Percentiles rank a stretch among this genome's conserved stretches.
These are phyloP conservation scores for Molorchus minor DNA, from an alignment of 2,888 invertebrate species.

Conservation along the genomic window DNA sequence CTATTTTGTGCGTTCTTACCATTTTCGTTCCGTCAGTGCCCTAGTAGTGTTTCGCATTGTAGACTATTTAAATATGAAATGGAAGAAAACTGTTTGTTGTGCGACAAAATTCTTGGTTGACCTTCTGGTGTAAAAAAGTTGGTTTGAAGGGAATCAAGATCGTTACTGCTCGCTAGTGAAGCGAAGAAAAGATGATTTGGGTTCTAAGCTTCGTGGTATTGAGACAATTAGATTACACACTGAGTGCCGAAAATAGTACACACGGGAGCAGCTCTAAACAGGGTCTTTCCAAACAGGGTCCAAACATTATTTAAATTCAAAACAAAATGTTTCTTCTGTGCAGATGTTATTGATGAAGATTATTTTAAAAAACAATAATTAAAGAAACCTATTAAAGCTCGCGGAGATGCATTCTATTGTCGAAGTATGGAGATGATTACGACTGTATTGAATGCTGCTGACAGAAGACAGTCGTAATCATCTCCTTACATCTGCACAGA, in stretches of 20 bases:
- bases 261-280: neutral
- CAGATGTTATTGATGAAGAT: constrained; percentile 9
- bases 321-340: constrained; percentile 14
- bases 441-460: neutral
- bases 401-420: constrained; percentile 12
- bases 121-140: constrained; percentile 10
- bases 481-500: no score
- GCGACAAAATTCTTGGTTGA: constrained; percentile 14
- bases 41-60: neutral
- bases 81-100: constrained; percentile 16
- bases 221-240: constrained; percentile 8
- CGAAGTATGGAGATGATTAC: constrained; percentile 1
- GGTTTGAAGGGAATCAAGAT: constrained; percentile 1
- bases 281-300: neutral
- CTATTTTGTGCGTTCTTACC: neutral
- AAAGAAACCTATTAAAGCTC: constrained; percentile 4
- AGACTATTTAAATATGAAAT: constrained; percentile 6
- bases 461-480: no score
- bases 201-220: constrained; percentile 7
- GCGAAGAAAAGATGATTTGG: neutral
- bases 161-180: constrained; percentile 2
- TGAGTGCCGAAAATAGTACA: neutral
- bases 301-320: constrained; percentile 4
- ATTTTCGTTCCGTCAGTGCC: neutral
- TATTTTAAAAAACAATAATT: constrained; percentile 6